Percentiles rank a stretch among this genome's conserved stretches.
phyloP scores from a whole-genome alignment of 1,140 invertebrate genomes.

The Matsumurasca onukii region DNA sequence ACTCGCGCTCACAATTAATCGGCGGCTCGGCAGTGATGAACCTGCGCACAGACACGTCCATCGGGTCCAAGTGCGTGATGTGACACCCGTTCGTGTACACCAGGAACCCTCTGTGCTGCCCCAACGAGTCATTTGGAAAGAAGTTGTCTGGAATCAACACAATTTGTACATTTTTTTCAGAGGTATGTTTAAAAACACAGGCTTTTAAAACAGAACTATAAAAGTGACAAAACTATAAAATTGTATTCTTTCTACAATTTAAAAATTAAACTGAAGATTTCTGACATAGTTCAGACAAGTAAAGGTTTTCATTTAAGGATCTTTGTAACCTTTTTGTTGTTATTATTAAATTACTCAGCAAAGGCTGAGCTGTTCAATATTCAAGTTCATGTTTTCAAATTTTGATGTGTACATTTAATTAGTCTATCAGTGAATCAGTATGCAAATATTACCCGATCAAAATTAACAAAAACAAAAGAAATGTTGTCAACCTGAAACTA shows the following conservation, averaged over 20 bases:
- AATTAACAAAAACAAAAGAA: neutral
- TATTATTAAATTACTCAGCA: neutral
- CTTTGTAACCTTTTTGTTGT: neutral
- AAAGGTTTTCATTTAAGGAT: too few species aligned
- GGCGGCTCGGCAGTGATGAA: conserved; percentile 27
- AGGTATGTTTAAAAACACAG: neutral
- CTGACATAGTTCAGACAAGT: too few species aligned
- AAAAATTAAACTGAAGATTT: too few species aligned
- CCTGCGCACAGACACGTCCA: conserved; percentile 52
- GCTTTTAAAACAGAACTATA: neutral
- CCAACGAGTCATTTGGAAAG: neutral
- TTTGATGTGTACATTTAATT: too few species aligned
- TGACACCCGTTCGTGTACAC: conserved; percentile 59
- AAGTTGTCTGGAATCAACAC: neutral
- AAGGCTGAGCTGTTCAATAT: neutral
- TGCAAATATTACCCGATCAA: neutral
- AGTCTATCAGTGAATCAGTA: neutral
- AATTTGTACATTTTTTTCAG: neutral
- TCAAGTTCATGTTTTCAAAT: too few species aligned
- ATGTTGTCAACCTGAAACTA: neutral
- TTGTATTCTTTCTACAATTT: too few species aligned
- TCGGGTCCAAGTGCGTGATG: conserved; percentile 74
- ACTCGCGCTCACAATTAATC: conserved; percentile 31
- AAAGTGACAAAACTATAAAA: neutral
- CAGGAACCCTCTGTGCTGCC: conserved; percentile 11